Conservation (phyloP, 37 sponge, comb jelly and placozoan species). For the Geodia barretti region DNA sequence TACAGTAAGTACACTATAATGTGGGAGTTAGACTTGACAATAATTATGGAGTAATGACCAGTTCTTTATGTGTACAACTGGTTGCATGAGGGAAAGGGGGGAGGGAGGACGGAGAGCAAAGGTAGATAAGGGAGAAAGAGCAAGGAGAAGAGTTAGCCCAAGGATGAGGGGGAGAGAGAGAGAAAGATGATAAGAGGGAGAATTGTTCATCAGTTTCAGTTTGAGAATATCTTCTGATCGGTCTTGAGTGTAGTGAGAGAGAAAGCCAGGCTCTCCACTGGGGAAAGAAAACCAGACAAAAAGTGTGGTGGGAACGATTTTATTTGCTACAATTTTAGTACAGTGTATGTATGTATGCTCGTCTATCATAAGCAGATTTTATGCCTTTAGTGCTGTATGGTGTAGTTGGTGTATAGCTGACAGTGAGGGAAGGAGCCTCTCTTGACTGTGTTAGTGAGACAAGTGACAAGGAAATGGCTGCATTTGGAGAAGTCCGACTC, state of each 20-base stretch:
- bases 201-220: no score
- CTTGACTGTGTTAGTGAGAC: conserved; percentile 42
- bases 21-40: no score
- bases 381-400: background rate
- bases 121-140: no score
- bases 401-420: conserved; percentile 53
- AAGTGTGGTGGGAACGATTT: background rate
- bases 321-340: background rate
- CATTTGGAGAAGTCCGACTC: conserved; percentile 62
- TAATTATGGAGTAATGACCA: no score
- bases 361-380: background rate
- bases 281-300: background rate
- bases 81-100: no score
- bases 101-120: no score
- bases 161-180: no score
- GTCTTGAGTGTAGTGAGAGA: conserved; percentile 47
- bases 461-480: conserved; percentile 60
- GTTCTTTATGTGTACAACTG: no score
- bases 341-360: background rate
- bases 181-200: no score
- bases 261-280: conserved; percentile 73
- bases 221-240: conserved; percentile 29
- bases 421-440: conserved; percentile 71
- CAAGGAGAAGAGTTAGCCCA: no score
- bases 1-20: no score